Evolutionary conservation across 64 coral and sea anemone genomes (phyloP), one percentile per base, ranked within the genome.

Genomic region (Orbicella faveolata): DNA sequence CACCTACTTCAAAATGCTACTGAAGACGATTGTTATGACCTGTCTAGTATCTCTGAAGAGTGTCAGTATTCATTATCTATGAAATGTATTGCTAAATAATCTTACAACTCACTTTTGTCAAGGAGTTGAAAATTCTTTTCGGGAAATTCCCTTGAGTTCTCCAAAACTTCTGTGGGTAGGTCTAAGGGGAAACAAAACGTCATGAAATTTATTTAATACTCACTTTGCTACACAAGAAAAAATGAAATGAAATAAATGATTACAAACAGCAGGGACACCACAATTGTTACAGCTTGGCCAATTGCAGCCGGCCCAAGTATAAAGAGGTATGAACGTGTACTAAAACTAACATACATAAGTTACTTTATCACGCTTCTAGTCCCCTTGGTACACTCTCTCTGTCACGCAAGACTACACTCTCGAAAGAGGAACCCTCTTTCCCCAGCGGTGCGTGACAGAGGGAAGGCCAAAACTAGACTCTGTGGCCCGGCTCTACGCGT

Each of bases 111-210:
- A 83, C 80, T 15, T 41, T 39, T 66, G 5, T 83, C 17, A 64
- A 21, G 20, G 65, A 9, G 6, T 16, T 66, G 26, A 16, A 64
- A 83, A 36, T 65, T 20, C 15, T 5, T 15, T 20, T 83, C 17
- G 59, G 59, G 34, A 83, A 66, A 83, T 65, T 65, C 80, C 80
- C 61, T 83, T 65, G 80, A 66, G 65, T 63, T 83, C 34, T 83
- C 59, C 34, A 83, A 65, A 83, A 21, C 61, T 41, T 83, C 59
- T 11, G 16, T 37, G 80, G 34, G 80, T 39, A 39, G 4, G 57
- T 83, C 80, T 83, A 61, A 81, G 23, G 13, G 14, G 1, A 83
- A 62, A 34, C 30, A 83, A 62, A 34, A 81, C 1, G 5, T 48
- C 44, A 48, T 48, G 3, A 53, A 23, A 21, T 7, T 30, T 53